Conservation (phyloP, 2,113 vertebrate species). For the Sialia sialis region DNA sequence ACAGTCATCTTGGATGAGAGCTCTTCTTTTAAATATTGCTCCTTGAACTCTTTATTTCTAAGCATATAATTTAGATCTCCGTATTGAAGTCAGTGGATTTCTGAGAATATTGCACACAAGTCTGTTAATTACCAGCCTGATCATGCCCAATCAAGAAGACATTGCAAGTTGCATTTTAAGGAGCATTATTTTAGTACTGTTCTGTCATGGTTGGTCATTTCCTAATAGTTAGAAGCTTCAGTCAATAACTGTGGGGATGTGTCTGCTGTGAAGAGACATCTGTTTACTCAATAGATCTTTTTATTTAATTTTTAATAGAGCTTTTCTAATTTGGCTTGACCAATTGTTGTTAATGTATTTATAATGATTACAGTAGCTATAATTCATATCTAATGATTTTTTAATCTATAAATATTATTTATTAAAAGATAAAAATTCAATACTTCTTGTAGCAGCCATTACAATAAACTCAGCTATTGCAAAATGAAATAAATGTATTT, state of each 20-base stretch:
- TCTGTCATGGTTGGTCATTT: conserved; percentile 9
- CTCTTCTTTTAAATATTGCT: background rate
- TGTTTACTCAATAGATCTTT: conserved; percentile 40
- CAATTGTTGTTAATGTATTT: conserved; percentile 62
- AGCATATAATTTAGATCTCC: background rate
- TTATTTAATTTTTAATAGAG: conserved; percentile 60
- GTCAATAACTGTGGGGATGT: conserved; percentile 32
- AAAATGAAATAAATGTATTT: background rate
- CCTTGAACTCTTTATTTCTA: background rate
- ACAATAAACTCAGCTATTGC: background rate
- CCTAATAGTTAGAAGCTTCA: conserved; percentile 44
- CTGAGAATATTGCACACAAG: background rate
- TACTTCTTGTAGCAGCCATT: background rate
- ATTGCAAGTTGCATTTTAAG: conserved; percentile 27
- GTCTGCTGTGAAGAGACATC: conserved; percentile 45
- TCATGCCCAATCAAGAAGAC: background rate
- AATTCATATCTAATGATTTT: conserved; percentile 54
- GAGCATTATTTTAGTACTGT: conserved; percentile 34
- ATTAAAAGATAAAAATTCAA: conserved; percentile 50
- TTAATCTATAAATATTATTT: conserved; percentile 57
- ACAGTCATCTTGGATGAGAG: background rate
- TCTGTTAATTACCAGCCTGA: background rate
- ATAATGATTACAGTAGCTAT: conserved; percentile 45
- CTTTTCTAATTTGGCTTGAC: conserved; percentile 52
- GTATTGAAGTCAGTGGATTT: background rate